Percentiles rank a stretch among this genome's conserved stretches.
These are phyloP conservation scores for Apocheima hispidaria DNA, from an alignment of 2,888 invertebrate genomes.

Conservation along the genomic window DNA sequence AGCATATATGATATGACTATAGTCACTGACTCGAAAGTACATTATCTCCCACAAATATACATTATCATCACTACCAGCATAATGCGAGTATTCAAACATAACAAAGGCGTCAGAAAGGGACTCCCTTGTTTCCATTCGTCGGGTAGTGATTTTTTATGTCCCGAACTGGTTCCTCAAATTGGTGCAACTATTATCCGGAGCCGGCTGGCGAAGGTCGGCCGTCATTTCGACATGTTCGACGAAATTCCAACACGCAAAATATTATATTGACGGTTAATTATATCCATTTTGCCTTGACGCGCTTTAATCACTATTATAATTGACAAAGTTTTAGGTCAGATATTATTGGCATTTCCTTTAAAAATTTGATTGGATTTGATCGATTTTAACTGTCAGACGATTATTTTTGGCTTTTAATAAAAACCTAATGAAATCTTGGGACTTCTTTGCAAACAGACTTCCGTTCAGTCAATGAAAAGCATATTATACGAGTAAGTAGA, in stretches of 20 bases:
- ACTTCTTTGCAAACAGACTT: no score
- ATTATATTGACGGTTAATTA: slow-evolving; percentile 63
- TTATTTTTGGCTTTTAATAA: not conserved
- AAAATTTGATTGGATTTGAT: no score
- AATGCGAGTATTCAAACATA: slow-evolving; percentile 50
- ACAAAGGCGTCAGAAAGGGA: slow-evolving; percentile 65
- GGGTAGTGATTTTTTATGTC: slow-evolving; percentile 69
- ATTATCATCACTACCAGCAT: not conserved
- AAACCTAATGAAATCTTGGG: no score
- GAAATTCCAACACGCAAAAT: slow-evolving; percentile 84
- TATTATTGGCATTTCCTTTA: slow-evolving; percentile 11
- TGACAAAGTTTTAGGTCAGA: slow-evolving; percentile 14
- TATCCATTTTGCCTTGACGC: slow-evolving; percentile 50
- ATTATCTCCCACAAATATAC: no score
- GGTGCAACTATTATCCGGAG: slow-evolving; percentile 82
- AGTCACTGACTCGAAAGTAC: no score
- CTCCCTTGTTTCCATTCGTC: slow-evolving; percentile 72
- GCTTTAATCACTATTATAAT: slow-evolving; percentile 35
- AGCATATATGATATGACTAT: no score
- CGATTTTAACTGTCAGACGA: not conserved
- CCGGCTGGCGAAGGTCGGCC: slow-evolving; percentile 78
- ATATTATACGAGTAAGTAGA: no score
- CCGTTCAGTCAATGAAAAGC: no score
- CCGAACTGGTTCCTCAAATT: slow-evolving; percentile 82
- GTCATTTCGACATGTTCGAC: slow-evolving; percentile 76